These are phyloP conservation scores for Mus pahari DNA, from an alignment of 2,113 vertebrate species.

Conservation along the genomic window DNA sequence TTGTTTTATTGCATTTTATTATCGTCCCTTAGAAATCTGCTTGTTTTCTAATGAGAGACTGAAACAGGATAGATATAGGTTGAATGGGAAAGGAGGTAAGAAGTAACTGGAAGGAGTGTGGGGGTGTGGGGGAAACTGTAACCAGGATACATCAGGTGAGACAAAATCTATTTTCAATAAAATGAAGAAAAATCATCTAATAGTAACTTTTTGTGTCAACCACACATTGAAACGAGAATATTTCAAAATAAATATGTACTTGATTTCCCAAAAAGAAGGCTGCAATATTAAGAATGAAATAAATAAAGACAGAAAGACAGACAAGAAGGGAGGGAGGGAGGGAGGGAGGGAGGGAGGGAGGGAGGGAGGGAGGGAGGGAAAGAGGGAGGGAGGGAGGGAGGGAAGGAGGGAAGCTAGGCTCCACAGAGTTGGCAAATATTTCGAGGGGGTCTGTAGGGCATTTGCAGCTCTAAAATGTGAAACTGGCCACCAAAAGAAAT, in stretches of 20 bases:
- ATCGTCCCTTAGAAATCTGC: not conserved
- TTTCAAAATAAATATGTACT: not conserved
- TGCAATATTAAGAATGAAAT: not conserved
- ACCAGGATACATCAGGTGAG: not conserved
- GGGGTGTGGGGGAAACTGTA: not conserved
- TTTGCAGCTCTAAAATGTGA: not conserved
- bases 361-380: not conserved
- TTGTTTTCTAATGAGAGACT: not conserved
- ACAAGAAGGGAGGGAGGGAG: accelerated
- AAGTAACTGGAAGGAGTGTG: not conserved
- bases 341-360: accelerated
- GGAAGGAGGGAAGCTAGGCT: not conserved
- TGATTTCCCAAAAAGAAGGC: not conserved
- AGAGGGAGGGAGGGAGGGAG: accelerated
- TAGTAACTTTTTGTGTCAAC: not conserved
- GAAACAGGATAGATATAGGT: no score
- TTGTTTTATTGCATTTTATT: not conserved
- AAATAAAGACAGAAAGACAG: accelerated
- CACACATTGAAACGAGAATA: not conserved
- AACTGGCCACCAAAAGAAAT: conserved; percentile 33
- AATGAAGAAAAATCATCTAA: not conserved
- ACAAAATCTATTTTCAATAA: not conserved
- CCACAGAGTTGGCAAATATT: not conserved
- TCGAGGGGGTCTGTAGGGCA: not conserved
- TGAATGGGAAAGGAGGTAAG: not conserved